Evolutionary conservation across 2,888 invertebrate genomes (phyloP).

Genomic region (Chymomyza caudatula): DNA sequence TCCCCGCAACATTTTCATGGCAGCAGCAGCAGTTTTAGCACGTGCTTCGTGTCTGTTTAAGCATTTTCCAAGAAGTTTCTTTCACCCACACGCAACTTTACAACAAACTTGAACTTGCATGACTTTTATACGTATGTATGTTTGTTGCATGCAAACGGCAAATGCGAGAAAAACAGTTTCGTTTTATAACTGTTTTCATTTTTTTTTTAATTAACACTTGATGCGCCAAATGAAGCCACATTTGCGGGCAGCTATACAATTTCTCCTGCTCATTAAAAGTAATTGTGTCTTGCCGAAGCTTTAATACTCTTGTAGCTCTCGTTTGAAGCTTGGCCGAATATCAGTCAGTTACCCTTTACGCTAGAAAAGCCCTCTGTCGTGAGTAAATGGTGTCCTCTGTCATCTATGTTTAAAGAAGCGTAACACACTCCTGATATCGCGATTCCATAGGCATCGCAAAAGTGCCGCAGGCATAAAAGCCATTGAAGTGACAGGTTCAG

Average conservation of each 20-base stretch:
- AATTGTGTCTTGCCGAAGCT: constrained; percentile 26
- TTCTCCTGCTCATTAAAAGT: constrained; percentile 17
- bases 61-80: constrained; percentile 28
- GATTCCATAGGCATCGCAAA: too few species aligned
- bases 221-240: constrained; percentile 28
- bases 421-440: too few species aligned
- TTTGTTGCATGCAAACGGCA: constrained; percentile 3
- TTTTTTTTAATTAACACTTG: constrained; percentile 58
- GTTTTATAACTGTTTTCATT: constrained; percentile 65
- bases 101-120: constrained; percentile 63
- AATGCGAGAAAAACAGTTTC: constrained; percentile 40
- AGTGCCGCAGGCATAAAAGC: too few species aligned
- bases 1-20: constrained; percentile 29
- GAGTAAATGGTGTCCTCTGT: too few species aligned
- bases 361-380: too few species aligned
- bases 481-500: too few species aligned
- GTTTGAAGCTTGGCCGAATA: too few species aligned
- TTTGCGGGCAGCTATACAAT: background rate
- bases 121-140: constrained; percentile 41
- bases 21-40: constrained; percentile 31
- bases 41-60: constrained; percentile 6
- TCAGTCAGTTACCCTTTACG: too few species aligned
- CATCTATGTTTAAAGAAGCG: too few species aligned
- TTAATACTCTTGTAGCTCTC: background rate
- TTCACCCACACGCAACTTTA: constrained; percentile 32